Evolutionary conservation across 1,140 invertebrate species (phyloP), one percentile per base, ranked within the genome.

Genomic region (Hylaeus anthracinus): DNA sequence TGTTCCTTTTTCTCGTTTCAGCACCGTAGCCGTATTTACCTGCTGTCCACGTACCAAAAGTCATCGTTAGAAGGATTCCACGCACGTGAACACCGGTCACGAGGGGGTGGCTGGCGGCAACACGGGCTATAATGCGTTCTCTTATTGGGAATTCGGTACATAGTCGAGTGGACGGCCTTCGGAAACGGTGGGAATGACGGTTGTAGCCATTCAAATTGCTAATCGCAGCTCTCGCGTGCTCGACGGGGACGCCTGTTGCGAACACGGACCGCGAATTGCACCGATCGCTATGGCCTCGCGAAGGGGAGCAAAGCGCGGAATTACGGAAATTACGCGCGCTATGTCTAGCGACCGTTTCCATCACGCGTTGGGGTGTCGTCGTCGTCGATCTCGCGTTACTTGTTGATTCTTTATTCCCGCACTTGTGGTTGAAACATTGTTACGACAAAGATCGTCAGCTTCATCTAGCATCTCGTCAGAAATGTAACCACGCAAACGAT

Each of bases 151-250:
- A 67, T 76, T 60, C 43, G 74, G 74, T 67, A 64, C 15, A 66
- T 15, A 65, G 64, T 45, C 37, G 77, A 65, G 55, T 39, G 53
- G 45, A 48, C 53, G 71, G 56, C 64, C 64, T 26, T 82, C 74
- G 58, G 74, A 45, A 60, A 63, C 69, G 84, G 78, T 85, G 84
- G 84, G 84, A 85, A 85, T 85, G 82, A 76, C 78, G 82, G 82
- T 55, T 9, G 51, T 80, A 81, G 84, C 84, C 71, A 85, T 85
- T 2, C 3, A 39, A 4, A 14, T 48, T 5, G 67, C 82, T 85
- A 84, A 85, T 85, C 84, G 71, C 67, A 74, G 75, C 73, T 80
- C 79, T 81, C 72, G 82, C 84, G 75, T 83, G 84, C 83, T 51
- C 55, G n/a, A 60, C 71, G 5, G 51, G 26, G 51, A 51, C 51